Evolutionary conservation across 2,888 invertebrate genomes (phyloP), one percentile per base, ranked within the genome.

Genomic region (Teleogryllus oceanicus): DNA sequence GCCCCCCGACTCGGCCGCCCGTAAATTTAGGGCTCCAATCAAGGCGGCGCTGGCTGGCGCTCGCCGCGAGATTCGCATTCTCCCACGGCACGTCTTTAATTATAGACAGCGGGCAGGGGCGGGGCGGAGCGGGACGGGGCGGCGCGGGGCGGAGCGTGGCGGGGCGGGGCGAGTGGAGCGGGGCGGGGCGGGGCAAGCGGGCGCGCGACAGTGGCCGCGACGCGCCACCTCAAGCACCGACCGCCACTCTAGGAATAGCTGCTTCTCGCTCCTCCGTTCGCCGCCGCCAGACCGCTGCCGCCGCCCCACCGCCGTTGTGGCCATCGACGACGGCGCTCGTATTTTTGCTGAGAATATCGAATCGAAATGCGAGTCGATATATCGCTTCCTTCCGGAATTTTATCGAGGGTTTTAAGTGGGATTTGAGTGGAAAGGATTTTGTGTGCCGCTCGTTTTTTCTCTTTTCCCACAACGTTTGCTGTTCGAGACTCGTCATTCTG

Each of bases 391-490:
- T 62, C n/a, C 62, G 16, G n/a, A 62, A 8, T 62, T 62, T 62
- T 62, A 62, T 62, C 62, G 62, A 62, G 62, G 62, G 62, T 62
- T 62, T 62, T 62, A 62, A 62, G 62, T 62, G 62, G 62, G 62
- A 62, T 62, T 62, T 62, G 62, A 62, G 16, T 62, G 62, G 62
- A 62, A 62, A 62, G 62, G 62, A 12, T 4, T 62, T 62, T 18
- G 62, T 18, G 62, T 5, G 62, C n/a, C n/a, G 62, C n/a, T 62
- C 62, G 62, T n/a, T 62, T n/a, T 62, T 12, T 62, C 10, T 62
- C 13, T 62, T 5, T 16, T 11, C 5, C 13, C 16, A n/a, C 8
- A 62, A 62, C 62, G 62, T 62, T 18, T 18, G 62, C 62, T 18
- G 62, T 62, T 62, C n/a, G 16, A 62, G 62, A 62, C n/a, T 62